Evolutionary conservation across 1,140 invertebrate species (phyloP).

Genomic region (Marisa cornuarietis): DNA sequence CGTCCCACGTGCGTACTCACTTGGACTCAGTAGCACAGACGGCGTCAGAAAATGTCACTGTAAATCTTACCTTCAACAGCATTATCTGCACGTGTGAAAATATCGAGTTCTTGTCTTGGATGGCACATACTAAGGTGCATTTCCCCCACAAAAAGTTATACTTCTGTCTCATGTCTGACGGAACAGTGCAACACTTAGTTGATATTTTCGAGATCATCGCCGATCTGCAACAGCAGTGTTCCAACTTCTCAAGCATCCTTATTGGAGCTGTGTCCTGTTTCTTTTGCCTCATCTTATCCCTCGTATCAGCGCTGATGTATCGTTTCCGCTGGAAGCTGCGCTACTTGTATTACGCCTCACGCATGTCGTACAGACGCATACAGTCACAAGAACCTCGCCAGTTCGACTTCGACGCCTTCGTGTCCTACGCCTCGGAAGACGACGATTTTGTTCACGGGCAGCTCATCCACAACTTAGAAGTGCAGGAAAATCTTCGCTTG

Average conservation of each 20-base stretch:
- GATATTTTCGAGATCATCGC: slow-evolving; percentile 7
- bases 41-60: slow-evolving; percentile 1
- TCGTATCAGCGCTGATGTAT: slow-evolving; percentile 24
- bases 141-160: slow-evolving; percentile 7
- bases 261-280: background rate
- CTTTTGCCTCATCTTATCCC: slow-evolving; percentile 10
- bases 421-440: slow-evolving; percentile 41
- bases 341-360: slow-evolving; percentile 41
- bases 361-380: slow-evolving; percentile 16
- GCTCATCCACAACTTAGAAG: slow-evolving; percentile 31
- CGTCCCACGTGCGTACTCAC: background rate
- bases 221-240: slow-evolving; percentile 26
- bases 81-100: slow-evolving; percentile 35
- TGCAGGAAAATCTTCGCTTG: slow-evolving; percentile 24
- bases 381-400: background rate
- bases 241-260: slow-evolving; percentile 14
- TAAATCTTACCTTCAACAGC: slow-evolving; percentile 21
- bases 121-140: slow-evolving; percentile 4
- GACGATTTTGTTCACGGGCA: slow-evolving; percentile 24
- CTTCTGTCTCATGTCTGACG: slow-evolving; percentile 22
- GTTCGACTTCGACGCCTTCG: slow-evolving; percentile 40
- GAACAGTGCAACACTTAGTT: background rate
- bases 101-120: slow-evolving; percentile 34
- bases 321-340: slow-evolving; percentile 41
- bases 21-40: background rate